Conservation (phyloP, 2,888 invertebrate genomes). For the Apoda limacodes region DNA sequence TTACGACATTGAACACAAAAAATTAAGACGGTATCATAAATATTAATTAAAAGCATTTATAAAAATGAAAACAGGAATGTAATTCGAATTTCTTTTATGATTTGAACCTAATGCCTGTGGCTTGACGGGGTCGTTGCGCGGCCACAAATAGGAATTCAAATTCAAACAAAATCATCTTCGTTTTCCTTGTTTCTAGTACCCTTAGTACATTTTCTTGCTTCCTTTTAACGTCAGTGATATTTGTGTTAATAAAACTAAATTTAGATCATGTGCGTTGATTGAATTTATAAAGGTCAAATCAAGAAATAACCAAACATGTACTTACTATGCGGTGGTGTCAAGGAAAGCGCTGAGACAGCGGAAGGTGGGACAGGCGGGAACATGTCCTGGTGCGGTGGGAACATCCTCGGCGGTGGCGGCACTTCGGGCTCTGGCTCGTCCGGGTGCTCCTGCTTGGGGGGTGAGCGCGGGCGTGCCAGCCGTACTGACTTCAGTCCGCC, state of each 20-base stretch:
- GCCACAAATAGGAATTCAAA: no score
- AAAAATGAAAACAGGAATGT: no score
- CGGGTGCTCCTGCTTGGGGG: slow-evolving; percentile 45
- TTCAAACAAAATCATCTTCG: background rate
- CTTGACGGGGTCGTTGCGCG: no score
- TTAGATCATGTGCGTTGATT: no score
- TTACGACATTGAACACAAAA: no score
- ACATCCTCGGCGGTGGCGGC: slow-evolving; percentile 68
- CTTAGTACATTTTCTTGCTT: no score
- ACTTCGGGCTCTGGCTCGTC: slow-evolving; percentile 59
- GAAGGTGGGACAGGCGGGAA: slow-evolving; percentile 78
- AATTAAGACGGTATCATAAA: no score
- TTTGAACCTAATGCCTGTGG: no score
- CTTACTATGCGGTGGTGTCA: slow-evolving; percentile 88
- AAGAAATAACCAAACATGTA: slow-evolving; percentile 26
- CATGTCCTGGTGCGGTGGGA: slow-evolving; percentile 71
- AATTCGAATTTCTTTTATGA: no score
- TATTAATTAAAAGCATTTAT: no score
- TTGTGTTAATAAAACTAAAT: no score
- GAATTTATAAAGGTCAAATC: background rate
- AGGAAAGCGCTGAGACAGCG: slow-evolving; percentile 78
- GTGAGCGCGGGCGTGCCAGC: slow-evolving; percentile 48
- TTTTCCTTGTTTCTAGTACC: no score
- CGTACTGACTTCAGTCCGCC: slow-evolving; percentile 53
- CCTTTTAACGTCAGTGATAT: background rate